Conservation (phyloP, 2,113 vertebrate species). For the Platichthys flesus region DNA sequence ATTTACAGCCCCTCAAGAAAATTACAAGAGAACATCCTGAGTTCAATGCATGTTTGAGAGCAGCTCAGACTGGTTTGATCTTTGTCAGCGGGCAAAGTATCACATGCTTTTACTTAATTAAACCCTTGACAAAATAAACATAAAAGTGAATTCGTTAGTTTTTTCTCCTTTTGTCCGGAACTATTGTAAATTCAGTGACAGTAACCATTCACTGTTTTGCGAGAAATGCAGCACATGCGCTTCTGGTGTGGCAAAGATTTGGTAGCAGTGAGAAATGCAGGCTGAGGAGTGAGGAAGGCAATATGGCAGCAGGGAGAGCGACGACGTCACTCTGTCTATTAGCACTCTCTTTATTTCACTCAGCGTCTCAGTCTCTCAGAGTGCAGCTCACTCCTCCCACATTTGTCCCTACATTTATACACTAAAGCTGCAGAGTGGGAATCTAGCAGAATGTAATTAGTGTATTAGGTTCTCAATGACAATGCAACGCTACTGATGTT, state of each 20-base stretch:
- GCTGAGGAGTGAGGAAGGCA: slow-evolving; percentile 51
- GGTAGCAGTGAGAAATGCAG: slow-evolving; percentile 16
- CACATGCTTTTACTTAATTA: not conserved
- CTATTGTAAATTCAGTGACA: not conserved
- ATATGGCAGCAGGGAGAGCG: slow-evolving; percentile 54
- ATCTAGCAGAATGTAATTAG: not conserved
- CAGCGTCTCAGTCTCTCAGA: slow-evolving; percentile 46
- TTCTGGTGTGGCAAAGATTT: slow-evolving; percentile 2
- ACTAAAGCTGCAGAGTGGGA: not conserved
- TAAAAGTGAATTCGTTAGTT: no score
- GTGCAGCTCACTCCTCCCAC: slow-evolving; percentile 22
- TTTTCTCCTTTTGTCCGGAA: not conserved
- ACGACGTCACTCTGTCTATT: slow-evolving; percentile 58
- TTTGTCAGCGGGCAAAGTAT: not conserved
- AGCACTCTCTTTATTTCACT: slow-evolving; percentile 46
- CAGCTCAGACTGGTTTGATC: not conserved
- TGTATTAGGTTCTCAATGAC: not conserved
- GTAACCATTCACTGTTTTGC: not conserved
- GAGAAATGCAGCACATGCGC: not conserved
- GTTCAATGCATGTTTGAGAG: no score
- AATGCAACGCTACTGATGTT: not conserved
- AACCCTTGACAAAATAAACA: not conserved
- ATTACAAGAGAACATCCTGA: no score
- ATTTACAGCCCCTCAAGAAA: no score
- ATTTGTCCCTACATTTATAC: not conserved